These are phyloP conservation scores for Galemys pyrenaicus DNA, from an alignment of 2,113 vertebrate genomes.

Conservation along the genomic window DNA sequence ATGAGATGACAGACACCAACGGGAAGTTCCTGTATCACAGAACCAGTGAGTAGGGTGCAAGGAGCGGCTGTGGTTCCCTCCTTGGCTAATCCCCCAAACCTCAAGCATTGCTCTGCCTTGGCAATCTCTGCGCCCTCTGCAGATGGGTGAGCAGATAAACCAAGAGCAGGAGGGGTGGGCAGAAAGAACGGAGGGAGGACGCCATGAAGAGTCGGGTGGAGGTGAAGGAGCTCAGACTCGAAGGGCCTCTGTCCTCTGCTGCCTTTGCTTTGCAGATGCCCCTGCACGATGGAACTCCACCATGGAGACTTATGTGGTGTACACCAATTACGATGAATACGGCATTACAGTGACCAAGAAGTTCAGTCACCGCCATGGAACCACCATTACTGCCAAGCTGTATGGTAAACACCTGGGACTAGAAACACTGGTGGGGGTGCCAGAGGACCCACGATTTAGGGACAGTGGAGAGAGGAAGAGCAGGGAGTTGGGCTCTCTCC, in stretches of 20 bases:
- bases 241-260: neutral
- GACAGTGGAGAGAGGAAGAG: neutral
- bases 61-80: accelerated
- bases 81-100: accelerated
- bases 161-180: neutral
- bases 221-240: neutral
- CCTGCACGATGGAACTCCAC: conserved; percentile 86
- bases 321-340: conserved; percentile 93
- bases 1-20: conserved; percentile 80
- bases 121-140: neutral
- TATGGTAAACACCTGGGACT: conserved; percentile 85
- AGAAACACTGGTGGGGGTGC: neutral
- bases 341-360: conserved; percentile 89
- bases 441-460: neutral
- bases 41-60: conserved; percentile 79
- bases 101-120: neutral
- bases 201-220: neutral
- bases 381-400: conserved; percentile 86
- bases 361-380: conserved; percentile 77
- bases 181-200: neutral
- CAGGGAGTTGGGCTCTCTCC: neutral
- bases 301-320: conserved; percentile 89
- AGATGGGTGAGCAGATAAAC: neutral
- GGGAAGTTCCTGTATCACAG: conserved; percentile 84
- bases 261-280: neutral